Conservation (phyloP, 1,140 invertebrate species). For the Pollicipes pollicipes region DNA sequence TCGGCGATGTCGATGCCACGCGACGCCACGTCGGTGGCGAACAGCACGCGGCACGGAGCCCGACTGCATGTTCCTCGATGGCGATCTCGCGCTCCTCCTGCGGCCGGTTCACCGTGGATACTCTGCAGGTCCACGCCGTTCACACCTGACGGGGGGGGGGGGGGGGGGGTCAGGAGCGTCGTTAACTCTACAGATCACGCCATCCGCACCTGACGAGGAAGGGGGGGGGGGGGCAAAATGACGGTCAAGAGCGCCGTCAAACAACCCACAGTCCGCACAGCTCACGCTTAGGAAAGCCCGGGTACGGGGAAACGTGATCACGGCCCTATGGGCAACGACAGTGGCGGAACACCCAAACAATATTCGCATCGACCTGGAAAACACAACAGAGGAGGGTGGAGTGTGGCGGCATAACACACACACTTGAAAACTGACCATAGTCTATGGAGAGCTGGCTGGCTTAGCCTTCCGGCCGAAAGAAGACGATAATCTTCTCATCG, state of each 20-base stretch:
- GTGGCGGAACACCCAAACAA: too few species aligned
- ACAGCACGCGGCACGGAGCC: constrained; percentile 57
- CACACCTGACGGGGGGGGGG: background rate
- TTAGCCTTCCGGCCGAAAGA: constrained; percentile 62
- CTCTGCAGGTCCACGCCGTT: constrained; percentile 8
- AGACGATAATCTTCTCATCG: constrained; percentile 67
- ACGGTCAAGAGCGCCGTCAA: too few species aligned
- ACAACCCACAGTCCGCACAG: too few species aligned
- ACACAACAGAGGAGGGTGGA: too few species aligned
- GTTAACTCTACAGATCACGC: too few species aligned
- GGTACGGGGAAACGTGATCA: too few species aligned
- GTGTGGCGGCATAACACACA: background rate
- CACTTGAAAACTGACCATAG: background rate
- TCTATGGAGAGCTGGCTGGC: constrained; percentile 45
- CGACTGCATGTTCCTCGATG: constrained; percentile 54
- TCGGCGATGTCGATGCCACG: constrained; percentile 82
- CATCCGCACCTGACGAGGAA: too few species aligned
- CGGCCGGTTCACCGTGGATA: constrained; percentile 75
- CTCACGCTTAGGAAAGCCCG: too few species aligned
- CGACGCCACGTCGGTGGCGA: constrained; percentile 87
- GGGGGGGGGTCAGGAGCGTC: too few species aligned
- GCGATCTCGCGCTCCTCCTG: constrained; percentile 69
- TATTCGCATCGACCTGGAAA: too few species aligned
- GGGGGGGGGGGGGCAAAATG: too few species aligned
- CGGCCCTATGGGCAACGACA: too few species aligned